A percentile compares a stretch with the other conserved stretches of the same genome.
phyloP scores from a whole-genome alignment of 2,888 invertebrate species.

The Byasa hedistus region DNA sequence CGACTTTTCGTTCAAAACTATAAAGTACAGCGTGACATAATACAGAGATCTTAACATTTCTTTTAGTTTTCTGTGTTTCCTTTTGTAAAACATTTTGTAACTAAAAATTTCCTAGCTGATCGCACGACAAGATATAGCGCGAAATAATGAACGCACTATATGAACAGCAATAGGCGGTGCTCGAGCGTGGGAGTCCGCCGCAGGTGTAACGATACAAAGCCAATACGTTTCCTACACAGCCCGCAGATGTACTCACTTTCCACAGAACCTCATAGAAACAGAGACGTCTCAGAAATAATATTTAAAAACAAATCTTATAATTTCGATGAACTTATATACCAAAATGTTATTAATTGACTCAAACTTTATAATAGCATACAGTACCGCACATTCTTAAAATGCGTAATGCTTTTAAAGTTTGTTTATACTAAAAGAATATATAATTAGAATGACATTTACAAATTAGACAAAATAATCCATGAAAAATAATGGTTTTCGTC shows the following conservation, averaged over 20 bases:
- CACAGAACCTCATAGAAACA: slow-evolving; percentile 38
- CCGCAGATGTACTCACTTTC: slow-evolving; percentile 60
- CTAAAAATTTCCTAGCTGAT: slow-evolving; percentile 11
- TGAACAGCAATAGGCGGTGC: slow-evolving; percentile 39
- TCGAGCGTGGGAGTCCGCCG: slow-evolving; percentile 70
- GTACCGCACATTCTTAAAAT: too few species aligned
- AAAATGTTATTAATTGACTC: neutral
- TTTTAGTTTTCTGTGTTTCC: slow-evolving; percentile 42
- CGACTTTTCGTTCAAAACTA: too few species aligned
- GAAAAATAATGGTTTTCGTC: too few species aligned
- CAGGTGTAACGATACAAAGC: slow-evolving; percentile 63
- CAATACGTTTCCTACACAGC: slow-evolving; percentile 56
- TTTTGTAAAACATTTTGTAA: slow-evolving; percentile 9
- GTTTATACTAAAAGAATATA: too few species aligned
- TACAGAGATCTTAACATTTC: neutral
- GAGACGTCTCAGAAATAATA: slow-evolving; percentile 18
- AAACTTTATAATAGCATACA: too few species aligned
- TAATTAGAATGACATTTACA: too few species aligned
- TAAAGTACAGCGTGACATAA: too few species aligned
- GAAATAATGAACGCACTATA: slow-evolving; percentile 30
- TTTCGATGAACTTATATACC: neutral
- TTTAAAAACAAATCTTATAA: neutral
- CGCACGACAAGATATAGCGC: slow-evolving; percentile 18
- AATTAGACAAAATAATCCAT: too few species aligned
- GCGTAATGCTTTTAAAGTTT: too few species aligned